Conservation (phyloP, 2,888 invertebrate species). For the Empis stercorea region DNA sequence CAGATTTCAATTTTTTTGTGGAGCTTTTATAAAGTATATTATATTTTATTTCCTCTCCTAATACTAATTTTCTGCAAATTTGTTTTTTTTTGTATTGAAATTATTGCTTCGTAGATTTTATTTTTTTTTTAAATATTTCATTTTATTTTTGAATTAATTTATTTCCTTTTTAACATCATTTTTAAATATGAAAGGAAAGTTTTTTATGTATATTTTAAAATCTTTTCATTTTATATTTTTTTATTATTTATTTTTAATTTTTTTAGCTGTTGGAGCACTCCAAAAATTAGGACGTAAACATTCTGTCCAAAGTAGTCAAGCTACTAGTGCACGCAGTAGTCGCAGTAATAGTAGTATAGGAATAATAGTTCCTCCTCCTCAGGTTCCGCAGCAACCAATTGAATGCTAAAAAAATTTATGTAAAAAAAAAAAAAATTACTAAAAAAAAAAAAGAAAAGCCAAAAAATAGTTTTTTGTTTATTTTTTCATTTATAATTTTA, state of each 20-base stretch:
- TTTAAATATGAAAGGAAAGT: too few species aligned
- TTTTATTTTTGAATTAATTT: too few species aligned
- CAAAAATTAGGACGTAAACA: constrained; percentile 37
- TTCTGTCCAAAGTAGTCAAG: not conserved
- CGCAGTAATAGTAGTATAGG: not conserved
- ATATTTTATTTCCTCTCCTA: too few species aligned
- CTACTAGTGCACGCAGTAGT: not conserved
- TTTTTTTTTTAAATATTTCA: not conserved
- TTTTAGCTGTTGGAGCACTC: constrained; percentile 45
- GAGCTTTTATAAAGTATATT: too few species aligned
- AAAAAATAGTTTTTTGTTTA: too few species aligned
- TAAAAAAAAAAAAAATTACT: constrained; percentile 8
- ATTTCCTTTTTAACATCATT: constrained; percentile 15
- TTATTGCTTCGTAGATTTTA: not conserved
- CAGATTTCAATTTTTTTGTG: too few species aligned
- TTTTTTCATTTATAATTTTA: too few species aligned
- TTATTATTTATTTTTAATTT: constrained; percentile 29
- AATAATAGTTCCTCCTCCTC: too few species aligned
- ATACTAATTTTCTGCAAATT: too few species aligned
- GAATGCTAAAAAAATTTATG: not conserved
- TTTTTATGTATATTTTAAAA: constrained; percentile 13
- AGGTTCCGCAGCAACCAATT: not conserved
- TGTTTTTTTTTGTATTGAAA: too few species aligned
- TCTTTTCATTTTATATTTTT: constrained; percentile 22
- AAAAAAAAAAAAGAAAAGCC: too few species aligned